A percentile compares a stretch with the other conserved stretches of the same genome.
These are phyloP conservation scores for Trididemnum nubilum DNA, from an alignment of 23 tunicate genomes.

Conservation along the genomic window DNA sequence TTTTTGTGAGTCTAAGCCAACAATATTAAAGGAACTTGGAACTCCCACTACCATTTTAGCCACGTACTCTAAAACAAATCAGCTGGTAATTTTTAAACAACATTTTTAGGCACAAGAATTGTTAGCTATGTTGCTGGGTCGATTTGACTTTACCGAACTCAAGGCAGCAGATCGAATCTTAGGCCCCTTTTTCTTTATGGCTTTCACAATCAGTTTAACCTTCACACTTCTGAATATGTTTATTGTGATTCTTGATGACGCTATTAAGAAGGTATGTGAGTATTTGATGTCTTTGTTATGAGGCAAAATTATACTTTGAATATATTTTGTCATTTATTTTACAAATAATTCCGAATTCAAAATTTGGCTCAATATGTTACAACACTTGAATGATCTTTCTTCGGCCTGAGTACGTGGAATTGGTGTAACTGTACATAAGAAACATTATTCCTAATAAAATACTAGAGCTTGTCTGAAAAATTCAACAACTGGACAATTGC, in stretches of 20 bases:
- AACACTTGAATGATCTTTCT: no score
- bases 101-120: constrained; percentile 64
- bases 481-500: no score
- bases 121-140: constrained; percentile 79
- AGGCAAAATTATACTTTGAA: not conserved
- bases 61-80: no score
- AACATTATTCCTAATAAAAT: no score
- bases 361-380: no score
- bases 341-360: no score
- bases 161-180: constrained; percentile 63
- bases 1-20: no score
- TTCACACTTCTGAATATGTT: constrained; percentile 77
- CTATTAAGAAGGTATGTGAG: constrained; percentile 64
- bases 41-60: not conserved
- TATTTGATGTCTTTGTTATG: no score
- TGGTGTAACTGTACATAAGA: no score
- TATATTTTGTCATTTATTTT: not conserved
- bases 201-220: constrained; percentile 57
- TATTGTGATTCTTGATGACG: constrained; percentile 73
- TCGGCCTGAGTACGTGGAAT: no score
- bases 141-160: constrained; percentile 80
- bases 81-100: no score
- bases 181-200: constrained; percentile 73
- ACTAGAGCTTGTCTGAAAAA: no score
- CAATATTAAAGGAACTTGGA: not conserved